phyloP scores from a whole-genome alignment of 2,888 invertebrate species.

The Parelbella ahira region DNA sequence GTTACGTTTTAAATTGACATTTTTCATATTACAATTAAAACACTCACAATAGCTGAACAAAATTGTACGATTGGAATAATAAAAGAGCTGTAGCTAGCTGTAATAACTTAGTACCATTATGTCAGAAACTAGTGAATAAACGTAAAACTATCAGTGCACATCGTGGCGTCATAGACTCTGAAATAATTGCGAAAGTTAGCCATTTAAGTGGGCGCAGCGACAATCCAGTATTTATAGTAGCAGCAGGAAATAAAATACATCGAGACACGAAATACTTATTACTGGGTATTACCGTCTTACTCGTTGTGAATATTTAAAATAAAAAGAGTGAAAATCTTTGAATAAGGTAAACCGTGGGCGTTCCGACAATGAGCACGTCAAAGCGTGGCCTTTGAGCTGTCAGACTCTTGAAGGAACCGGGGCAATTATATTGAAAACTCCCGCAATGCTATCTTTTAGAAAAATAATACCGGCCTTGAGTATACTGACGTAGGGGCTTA shows the following conservation, averaged over 20 bases:
- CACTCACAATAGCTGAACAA: too few relatives aligned
- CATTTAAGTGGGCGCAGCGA: constrained; percentile 23
- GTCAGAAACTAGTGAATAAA: too few relatives aligned
- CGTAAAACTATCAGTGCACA: constrained; percentile 20
- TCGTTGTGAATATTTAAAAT: constrained; percentile 53
- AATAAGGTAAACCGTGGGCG: constrained; percentile 76
- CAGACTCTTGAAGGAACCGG: constrained; percentile 74
- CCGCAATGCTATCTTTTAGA: constrained; percentile 72
- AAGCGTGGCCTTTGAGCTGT: constrained; percentile 75
- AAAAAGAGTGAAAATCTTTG: constrained; percentile 66
- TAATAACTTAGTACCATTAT: too few relatives aligned
- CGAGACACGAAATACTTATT: constrained; percentile 29
- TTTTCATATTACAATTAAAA: too few relatives aligned
- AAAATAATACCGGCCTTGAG: constrained; percentile 68
- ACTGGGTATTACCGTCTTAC: constrained; percentile 42
- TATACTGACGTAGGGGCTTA: constrained; percentile 69
- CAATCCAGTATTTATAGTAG: constrained; percentile 25
- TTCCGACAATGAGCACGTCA: constrained; percentile 77
- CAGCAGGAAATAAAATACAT: constrained; percentile 26
- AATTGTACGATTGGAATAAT: too few relatives aligned
- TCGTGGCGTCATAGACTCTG: constrained; percentile 13
- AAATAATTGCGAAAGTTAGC: constrained; percentile 26
- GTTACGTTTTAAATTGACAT: too few relatives aligned
- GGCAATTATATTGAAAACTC: constrained; percentile 79
- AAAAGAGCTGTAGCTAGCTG: too few relatives aligned